These are phyloP conservation scores for Artibeus jamaicensis DNA, from an alignment of 2,797 vertebrate species.

Conservation along the genomic window DNA sequence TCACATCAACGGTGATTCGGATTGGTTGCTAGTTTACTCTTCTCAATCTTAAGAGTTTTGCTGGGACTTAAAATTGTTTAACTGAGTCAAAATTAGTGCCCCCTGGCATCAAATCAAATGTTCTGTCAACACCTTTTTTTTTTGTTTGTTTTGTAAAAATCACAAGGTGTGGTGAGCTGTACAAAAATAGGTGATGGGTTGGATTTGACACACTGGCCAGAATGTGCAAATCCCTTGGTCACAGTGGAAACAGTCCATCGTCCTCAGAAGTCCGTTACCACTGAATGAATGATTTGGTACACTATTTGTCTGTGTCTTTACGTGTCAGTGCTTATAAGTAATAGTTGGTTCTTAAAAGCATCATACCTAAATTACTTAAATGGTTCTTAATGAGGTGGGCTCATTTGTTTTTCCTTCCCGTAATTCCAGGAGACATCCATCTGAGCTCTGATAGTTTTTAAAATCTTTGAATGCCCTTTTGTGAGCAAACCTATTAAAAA, in stretches of 20 bases:
- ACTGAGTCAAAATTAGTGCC: background rate
- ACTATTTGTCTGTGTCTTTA: background rate
- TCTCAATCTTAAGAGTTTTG: background rate
- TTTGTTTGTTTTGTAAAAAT: background rate
- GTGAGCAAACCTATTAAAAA: background rate
- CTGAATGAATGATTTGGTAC: background rate
- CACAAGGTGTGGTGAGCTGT: background rate
- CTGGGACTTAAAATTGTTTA: background rate
- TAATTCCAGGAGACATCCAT: background rate
- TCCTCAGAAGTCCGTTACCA: background rate
- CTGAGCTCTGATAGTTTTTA: background rate
- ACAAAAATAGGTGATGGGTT: background rate
- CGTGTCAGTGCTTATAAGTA: background rate
- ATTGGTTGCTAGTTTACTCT: background rate
- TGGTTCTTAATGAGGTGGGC: background rate
- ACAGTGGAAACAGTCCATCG: background rate
- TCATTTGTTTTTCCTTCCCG: background rate
- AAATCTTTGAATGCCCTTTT: background rate
- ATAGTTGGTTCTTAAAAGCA: background rate
- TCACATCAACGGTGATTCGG: background rate
- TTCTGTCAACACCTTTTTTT: conserved; percentile 3
- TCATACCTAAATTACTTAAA: background rate
- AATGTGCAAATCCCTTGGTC: background rate
- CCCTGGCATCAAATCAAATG: background rate
- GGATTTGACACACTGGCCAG: background rate